phyloP scores from a whole-genome alignment of 2,113 vertebrate species.

The Sander vitreus region DNA sequence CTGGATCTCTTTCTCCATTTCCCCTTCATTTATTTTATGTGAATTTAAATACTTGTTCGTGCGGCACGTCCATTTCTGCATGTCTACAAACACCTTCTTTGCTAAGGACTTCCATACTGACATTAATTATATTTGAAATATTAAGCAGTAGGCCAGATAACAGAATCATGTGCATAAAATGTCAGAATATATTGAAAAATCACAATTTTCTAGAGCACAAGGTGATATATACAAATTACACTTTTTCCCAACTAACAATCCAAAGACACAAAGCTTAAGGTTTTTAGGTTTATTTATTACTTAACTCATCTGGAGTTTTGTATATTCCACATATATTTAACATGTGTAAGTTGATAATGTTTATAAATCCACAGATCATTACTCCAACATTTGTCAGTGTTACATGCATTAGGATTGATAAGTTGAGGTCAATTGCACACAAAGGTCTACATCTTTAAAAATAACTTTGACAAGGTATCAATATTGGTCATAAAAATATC shows the following conservation, averaged over 20 bases:
- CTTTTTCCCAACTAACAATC: not conserved
- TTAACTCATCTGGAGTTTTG: not conserved
- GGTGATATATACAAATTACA: not conserved
- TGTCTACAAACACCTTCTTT: not conserved
- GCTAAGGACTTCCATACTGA: not conserved
- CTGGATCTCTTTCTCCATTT: slow-evolving; percentile 16
- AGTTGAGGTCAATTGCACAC: not conserved
- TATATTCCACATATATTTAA: not conserved
- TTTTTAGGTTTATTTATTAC: no score
- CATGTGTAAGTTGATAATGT: no score
- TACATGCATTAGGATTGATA: not conserved
- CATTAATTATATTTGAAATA: not conserved
- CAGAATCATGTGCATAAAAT: not conserved
- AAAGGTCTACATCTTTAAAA: not conserved
- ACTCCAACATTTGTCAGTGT: not conserved
- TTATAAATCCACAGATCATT: not conserved
- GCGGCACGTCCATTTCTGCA: not conserved
- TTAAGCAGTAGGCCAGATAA: not conserved
- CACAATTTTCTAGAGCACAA: not conserved
- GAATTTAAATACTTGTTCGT: slow-evolving; percentile 4
- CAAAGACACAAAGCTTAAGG: not conserved
- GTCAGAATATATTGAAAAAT: not conserved
- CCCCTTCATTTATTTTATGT: slow-evolving; percentile 8
- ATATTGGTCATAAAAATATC: not conserved
- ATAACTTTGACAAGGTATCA: no score